Evolutionary conservation across 1,140 invertebrate species (phyloP), one percentile per base, ranked within the genome.

Genomic region (Achroia grisella): DNA sequence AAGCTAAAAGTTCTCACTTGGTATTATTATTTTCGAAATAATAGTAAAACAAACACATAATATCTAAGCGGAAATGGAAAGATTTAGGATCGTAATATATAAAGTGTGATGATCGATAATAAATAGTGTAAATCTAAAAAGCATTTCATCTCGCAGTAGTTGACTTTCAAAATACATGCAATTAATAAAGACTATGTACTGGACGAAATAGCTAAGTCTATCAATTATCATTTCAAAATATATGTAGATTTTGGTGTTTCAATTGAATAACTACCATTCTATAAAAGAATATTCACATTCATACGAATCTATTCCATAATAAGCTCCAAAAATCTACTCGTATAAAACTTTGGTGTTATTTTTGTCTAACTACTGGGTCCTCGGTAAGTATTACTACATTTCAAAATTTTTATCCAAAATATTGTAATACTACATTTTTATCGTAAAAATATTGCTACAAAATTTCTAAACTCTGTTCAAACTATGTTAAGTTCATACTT

Each of bases 371-470:
- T 84, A 84, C 61, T 71, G 74, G 74, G 69, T 76, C 71, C 70
- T 69, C 53, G 53, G 58, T 62, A 62, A 56, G 52, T 60, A 60
- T 58, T 58, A 52, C 69, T 72, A 67, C 41, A 55, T 56, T 65
- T 55, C 64, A 67, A 56, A 81, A 73, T 55, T 52, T 68, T 61
- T 66, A 64, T 83, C 77, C 65, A 83, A 83, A 83, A 83, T 83
- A 83, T 62, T 58, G 74, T 23, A 23, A 65, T 49, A 61, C 69
- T 71, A 77, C 66, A 70, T 61, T 67, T 71, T 57, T 36, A 50
- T 72, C 54, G 60, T 67, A 76, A 82, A 78, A 77, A 79, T 79
- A 82, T 66, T 45, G 65, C 75, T 80, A 80, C 66, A 73, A 78
- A 78, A 71, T 67, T 51, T 78, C 65, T 73, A 72, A 63, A 56